Percentiles rank a stretch among this genome's conserved stretches.
phyloP scores from a whole-genome alignment of 2,888 invertebrate genomes.

The Philopedon plagiatum region DNA sequence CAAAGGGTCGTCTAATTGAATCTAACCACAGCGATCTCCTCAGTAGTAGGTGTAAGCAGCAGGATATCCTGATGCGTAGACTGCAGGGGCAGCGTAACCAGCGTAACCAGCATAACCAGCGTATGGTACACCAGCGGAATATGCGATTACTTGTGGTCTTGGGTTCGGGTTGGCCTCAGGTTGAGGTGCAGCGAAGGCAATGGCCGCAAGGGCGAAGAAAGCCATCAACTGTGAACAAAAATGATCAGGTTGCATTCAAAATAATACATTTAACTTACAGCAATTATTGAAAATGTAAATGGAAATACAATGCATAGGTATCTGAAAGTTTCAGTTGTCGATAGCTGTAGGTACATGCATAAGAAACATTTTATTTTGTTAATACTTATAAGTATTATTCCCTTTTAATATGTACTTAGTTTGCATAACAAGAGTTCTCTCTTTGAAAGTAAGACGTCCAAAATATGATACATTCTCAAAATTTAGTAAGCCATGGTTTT shows the following conservation, averaged over 20 bases:
- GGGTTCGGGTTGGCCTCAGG: slow-evolving; percentile 47
- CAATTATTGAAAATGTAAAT: no score
- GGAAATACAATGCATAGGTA: no score
- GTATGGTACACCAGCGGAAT: slow-evolving; percentile 34
- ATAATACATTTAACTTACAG: neutral
- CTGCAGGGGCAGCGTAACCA: slow-evolving; percentile 41
- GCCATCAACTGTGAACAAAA: slow-evolving; percentile 44
- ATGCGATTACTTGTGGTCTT: slow-evolving; percentile 21
- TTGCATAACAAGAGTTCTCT: no score
- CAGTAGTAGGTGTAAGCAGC: slow-evolving; percentile 41
- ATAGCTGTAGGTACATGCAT: no score
- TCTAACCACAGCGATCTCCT: neutral
- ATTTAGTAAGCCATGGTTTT: no score
- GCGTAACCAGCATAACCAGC: no score
- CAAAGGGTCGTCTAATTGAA: neutral
- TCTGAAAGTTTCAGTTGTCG: no score
- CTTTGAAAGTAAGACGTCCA: no score
- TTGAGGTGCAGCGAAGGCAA: slow-evolving; percentile 44
- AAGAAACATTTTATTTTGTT: no score
- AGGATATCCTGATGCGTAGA: slow-evolving; percentile 38
- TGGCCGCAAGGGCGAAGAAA: slow-evolving; percentile 48
- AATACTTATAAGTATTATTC: no score
- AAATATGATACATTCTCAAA: no score
- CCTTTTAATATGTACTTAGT: no score
- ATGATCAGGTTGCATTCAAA: neutral